Percentiles rank a stretch among this genome's conserved stretches.
Evolutionary conservation across 1,140 invertebrate species (phyloP).

Genomic region (Leptopilina clavipes): DNA sequence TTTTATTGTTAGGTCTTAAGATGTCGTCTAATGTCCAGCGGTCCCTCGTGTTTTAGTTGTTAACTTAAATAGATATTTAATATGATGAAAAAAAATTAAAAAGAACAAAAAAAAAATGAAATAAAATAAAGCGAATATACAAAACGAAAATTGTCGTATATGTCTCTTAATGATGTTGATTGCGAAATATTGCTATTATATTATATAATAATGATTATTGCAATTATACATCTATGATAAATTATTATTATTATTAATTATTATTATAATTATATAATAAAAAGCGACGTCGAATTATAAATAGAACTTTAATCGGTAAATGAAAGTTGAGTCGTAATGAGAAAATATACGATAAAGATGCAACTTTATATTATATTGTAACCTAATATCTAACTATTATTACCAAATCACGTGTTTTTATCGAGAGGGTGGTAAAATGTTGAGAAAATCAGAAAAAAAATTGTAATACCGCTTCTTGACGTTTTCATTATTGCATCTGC

Average conservation of each 20-base stretch:
- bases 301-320: slow-evolving; percentile 54
- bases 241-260: slow-evolving; percentile 54
- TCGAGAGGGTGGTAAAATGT: slow-evolving; percentile 66
- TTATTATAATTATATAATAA: slow-evolving; percentile 37
- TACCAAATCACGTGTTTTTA: slow-evolving; percentile 69
- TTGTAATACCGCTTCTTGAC: slow-evolving; percentile 75
- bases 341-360: slow-evolving; percentile 56
- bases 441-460: slow-evolving; percentile 69
- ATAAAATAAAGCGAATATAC: slow-evolving; percentile 55
- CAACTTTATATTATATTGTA: slow-evolving; percentile 70
- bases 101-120: slow-evolving; percentile 46
- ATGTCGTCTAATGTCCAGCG: slow-evolving; percentile 63
- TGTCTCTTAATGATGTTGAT: slow-evolving; percentile 68
- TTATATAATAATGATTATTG: slow-evolving; percentile 63
- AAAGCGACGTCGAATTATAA: slow-evolving; percentile 59
- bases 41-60: slow-evolving; percentile 67
- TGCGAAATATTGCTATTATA: slow-evolving; percentile 69
- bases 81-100: slow-evolving; percentile 56
- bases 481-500: slow-evolving; percentile 76
- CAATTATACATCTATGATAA: slow-evolving; percentile 70
- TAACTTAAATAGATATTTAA: slow-evolving; percentile 52
- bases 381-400: slow-evolving; percentile 68
- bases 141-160: slow-evolving; percentile 60
- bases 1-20: slow-evolving; percentile 66
- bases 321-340: slow-evolving; percentile 41